Percentiles rank a stretch among this genome's conserved stretches.
Conservation (phyloP, 2,113 vertebrate genomes). For the Ammodytes dubius region DNA sequence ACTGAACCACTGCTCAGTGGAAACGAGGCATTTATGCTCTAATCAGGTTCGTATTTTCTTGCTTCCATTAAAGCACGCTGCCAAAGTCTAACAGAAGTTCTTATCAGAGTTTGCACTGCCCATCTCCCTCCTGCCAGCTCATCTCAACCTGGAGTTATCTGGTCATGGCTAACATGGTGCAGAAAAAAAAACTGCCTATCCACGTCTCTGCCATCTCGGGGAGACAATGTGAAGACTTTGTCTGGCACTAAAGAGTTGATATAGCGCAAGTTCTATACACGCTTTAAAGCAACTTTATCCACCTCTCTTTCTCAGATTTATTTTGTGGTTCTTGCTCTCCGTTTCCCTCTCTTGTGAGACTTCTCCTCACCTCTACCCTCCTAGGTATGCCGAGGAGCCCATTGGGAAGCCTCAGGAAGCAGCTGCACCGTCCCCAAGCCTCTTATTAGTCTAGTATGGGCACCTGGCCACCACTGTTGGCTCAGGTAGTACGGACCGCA, state of each 20-base stretch:
- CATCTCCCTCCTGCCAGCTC: slow-evolving; percentile 71
- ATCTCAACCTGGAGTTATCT: slow-evolving; percentile 41
- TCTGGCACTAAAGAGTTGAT: slow-evolving; percentile 29
- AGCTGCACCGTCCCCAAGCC: slow-evolving; percentile 63
- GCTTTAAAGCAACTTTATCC: slow-evolving; percentile 25
- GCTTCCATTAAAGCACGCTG: slow-evolving; percentile 31
- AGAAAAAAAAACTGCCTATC: not conserved
- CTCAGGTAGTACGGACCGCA: slow-evolving; percentile 53
- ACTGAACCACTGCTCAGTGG: too few species aligned
- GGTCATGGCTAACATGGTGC: slow-evolving; percentile 31
- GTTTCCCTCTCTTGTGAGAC: slow-evolving; percentile 31
- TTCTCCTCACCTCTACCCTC: slow-evolving; percentile 43
- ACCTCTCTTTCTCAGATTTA: slow-evolving; percentile 7
- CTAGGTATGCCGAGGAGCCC: slow-evolving; percentile 45
- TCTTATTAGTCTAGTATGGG: slow-evolving; percentile 63
- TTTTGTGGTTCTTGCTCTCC: not conserved
- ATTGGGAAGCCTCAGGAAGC: slow-evolving; percentile 42
- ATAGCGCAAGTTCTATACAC: slow-evolving; percentile 12
- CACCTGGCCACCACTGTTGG: slow-evolving; percentile 55
- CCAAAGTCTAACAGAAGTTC: slow-evolving; percentile 50
- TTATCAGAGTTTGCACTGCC: slow-evolving; percentile 74
- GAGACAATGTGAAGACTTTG: slow-evolving; percentile 9
- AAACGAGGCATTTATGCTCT: not conserved
- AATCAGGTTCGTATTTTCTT: slow-evolving; percentile 12
- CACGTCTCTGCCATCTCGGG: slow-evolving; percentile 10